A percentile compares a stretch with the other conserved stretches of the same genome.
phyloP scores from a whole-genome alignment of 1,140 invertebrate species.

The Bombus haemorrhoidalis region DNA sequence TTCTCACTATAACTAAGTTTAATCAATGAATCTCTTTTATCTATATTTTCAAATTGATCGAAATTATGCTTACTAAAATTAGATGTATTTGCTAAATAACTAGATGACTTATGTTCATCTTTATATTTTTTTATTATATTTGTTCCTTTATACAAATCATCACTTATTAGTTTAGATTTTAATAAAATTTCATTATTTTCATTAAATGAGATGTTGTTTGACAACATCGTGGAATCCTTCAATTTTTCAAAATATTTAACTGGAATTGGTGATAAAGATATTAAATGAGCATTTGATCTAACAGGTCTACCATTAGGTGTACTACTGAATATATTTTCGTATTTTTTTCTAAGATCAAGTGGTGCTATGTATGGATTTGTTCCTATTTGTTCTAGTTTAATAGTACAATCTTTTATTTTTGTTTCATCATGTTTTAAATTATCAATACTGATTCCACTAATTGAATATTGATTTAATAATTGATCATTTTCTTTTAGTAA shows the following conservation, averaged over 20 bases:
- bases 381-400: constrained; percentile 19
- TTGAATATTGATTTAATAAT: background rate
- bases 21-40: background rate
- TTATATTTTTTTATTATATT: background rate
- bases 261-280: constrained; percentile 52
- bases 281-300: constrained; percentile 1
- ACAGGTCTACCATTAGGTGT: constrained; percentile 43
- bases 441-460: background rate
- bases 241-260: background rate
- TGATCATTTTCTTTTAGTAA: background rate
- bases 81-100: background rate
- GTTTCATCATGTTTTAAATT: background rate
- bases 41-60: background rate
- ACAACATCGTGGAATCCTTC: background rate
- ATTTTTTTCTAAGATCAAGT: background rate
- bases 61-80: background rate
- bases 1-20: background rate
- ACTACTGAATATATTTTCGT: constrained; percentile 35
- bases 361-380: background rate
- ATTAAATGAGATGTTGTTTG: background rate
- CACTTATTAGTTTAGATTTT: background rate
- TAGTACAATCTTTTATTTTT: constrained; percentile 10
- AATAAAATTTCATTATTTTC: background rate
- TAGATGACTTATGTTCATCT: background rate
- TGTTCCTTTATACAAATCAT: background rate